These are phyloP conservation scores for Gandaritis pyraliata DNA, from an alignment of 2,888 invertebrate species.

Conservation along the genomic window DNA sequence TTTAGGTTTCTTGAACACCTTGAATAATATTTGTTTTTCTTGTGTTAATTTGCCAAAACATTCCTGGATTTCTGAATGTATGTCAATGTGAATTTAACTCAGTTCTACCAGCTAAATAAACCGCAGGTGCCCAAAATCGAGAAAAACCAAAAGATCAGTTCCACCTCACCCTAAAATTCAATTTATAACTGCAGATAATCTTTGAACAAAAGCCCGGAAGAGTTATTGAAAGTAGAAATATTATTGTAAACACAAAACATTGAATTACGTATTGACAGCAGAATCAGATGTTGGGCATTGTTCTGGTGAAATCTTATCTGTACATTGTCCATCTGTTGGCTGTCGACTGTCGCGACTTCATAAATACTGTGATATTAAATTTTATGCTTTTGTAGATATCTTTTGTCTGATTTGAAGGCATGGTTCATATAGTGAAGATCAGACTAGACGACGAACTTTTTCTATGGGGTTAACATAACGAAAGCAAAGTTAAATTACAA, in stretches of 20 bases:
- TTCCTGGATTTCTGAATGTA: neutral
- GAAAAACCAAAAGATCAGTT: too few species aligned
- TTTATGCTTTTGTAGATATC: slow-evolving; percentile 27
- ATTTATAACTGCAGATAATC: neutral
- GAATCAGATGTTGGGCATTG: slow-evolving; percentile 66
- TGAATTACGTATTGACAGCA: slow-evolving; percentile 37
- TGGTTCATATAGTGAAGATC: too few species aligned
- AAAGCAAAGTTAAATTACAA: too few species aligned
- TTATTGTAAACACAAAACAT: slow-evolving; percentile 14
- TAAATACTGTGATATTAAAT: slow-evolving; percentile 46
- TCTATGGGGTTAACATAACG: too few species aligned
- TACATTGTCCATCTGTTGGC: slow-evolving; percentile 61
- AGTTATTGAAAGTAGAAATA: slow-evolving; percentile 15
- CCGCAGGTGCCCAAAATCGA: too few species aligned
- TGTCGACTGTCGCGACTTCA: slow-evolving; percentile 46
- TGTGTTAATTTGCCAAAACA: neutral
- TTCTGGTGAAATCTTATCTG: slow-evolving; percentile 73
- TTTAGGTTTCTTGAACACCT: neutral
- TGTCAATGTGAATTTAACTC: too few species aligned
- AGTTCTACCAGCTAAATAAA: too few species aligned
- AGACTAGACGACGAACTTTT: too few species aligned
- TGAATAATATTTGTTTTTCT: neutral
- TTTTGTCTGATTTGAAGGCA: too few species aligned
- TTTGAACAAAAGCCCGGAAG: slow-evolving; percentile 17
- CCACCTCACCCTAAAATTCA: too few species aligned